Evolutionary conservation across 2,888 invertebrate species (phyloP).

Genomic region (Deroplatys truncata): DNA sequence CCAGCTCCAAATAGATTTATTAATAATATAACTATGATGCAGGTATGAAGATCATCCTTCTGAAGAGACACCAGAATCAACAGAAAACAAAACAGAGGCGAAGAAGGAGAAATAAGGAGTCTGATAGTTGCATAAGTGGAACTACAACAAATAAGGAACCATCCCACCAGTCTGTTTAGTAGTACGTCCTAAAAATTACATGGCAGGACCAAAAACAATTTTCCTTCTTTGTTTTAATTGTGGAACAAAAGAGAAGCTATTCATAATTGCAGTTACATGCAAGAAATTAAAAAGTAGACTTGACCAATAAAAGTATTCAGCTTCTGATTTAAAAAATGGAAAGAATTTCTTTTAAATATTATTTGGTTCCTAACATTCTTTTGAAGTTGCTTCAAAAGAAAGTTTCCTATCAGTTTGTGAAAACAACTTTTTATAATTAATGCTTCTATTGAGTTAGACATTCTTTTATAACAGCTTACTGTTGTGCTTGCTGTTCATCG

Average conservation of each 20-base stretch:
- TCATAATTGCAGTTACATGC: not conserved
- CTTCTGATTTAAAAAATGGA: not conserved
- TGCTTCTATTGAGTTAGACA: not conserved
- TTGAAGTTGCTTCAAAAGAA: not conserved
- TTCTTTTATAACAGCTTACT: not conserved
- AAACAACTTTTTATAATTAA: not conserved
- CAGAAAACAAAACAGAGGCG: conserved; percentile 41
- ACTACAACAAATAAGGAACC: not conserved
- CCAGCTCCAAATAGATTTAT: not conserved
- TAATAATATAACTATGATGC: conserved; percentile 33
- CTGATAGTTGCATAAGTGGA: not conserved
- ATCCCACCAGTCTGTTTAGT: not conserved
- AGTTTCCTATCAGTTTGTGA: not conserved
- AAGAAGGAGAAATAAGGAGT: conserved; percentile 39
- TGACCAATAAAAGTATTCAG: not conserved
- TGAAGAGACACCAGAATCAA: conserved; percentile 45
- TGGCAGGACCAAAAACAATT: not conserved
- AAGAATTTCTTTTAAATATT: not conserved
- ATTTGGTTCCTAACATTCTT: not conserved
- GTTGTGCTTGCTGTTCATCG: not conserved
- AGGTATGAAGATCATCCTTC: conserved; percentile 70
- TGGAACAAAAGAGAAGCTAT: not conserved
- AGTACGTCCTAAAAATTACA: not conserved
- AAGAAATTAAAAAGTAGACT: not conserved
- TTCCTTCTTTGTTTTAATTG: not conserved